These are phyloP conservation scores for Propithecus perrieri DNA, from an alignment of 2,797 vertebrate genomes.

Conservation along the genomic window DNA sequence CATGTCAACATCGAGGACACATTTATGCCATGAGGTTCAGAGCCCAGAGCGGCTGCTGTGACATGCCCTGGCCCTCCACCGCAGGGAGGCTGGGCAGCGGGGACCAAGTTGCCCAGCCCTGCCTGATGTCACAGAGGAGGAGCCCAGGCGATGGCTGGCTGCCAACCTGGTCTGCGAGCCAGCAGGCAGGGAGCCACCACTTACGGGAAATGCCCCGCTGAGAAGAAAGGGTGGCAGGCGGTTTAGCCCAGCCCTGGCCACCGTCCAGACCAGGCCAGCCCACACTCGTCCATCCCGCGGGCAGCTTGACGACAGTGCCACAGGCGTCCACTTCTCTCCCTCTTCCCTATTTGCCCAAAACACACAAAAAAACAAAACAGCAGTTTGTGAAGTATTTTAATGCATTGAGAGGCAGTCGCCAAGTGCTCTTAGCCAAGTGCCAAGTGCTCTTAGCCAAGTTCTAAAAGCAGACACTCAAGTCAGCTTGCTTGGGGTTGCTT, in stretches of 20 bases:
- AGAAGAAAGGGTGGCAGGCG: constrained; percentile 25
- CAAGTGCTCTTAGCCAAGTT: background rate
- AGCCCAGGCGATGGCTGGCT: rapidly evolving
- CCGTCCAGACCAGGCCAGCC: background rate
- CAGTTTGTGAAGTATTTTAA: background rate
- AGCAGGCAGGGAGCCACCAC: constrained; percentile 4
- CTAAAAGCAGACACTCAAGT: background rate
- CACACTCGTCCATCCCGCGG: background rate
- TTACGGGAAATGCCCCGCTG: constrained; percentile 69
- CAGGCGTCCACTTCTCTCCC: background rate
- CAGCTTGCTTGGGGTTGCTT: background rate
- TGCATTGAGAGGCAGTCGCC: background rate
- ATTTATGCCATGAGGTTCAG: background rate
- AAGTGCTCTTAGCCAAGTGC: rapidly evolving
- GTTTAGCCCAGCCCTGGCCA: background rate
- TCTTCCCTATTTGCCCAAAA: background rate
- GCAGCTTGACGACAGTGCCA: background rate
- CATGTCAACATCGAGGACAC: background rate
- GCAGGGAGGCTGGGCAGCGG: no score
- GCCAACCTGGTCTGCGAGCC: background rate
- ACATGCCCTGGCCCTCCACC: background rate
- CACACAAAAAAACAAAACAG: no score
- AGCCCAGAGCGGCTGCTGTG: background rate
- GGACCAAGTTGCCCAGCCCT: background rate
- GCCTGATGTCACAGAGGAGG: background rate